Base-by-base conservation (phyloP, 37 sponge, comb jelly and placozoan genomes). In the Cliona cf. orientalis region DNA sequence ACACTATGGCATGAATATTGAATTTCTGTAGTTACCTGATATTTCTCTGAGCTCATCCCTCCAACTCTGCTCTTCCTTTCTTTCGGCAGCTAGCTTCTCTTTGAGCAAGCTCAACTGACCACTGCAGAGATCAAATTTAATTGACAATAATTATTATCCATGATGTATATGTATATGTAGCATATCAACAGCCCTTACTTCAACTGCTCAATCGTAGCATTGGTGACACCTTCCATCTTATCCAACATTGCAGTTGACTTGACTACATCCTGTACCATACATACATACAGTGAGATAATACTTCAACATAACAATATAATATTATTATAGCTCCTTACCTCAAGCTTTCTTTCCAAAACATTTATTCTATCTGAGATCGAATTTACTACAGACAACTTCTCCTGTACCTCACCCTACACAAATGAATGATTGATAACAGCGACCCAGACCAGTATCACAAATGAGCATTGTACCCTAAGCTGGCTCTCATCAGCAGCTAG, bases 1-100 rank as follows among this genome's bases (percentile, higher is more conserved):
- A 62, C n/a, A 39, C 22, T 67, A 6, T 37, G 14, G 36, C 38
- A 37, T 25, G 12, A 62, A 62, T 62, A 62, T 62, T 6, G 28
- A 25, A 62, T 62, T 25, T 7, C 6, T 61, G 28, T 61, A 42
- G 11, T 3, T 71, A 72, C 84, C 75, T 40, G 81, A 42, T 58
- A 88, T 81, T 69, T 88, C 77, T 68, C 41, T 63, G 42, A 65
- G 42, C 53, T 88, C 88, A 26, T 39, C 66, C 68, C 23, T 74
- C 77, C 76, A 81, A 21, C 76, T 69, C 60, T 74, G 44, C 36
- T 88, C 88, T 2, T 69, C 43, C 29, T 75, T 25, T 41, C 45
- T 21, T 40, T 74, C 88, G 28, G 9, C 53, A 23, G 56, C 67
- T 28, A 88, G 31, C 58, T 42, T 81, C 62, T 81, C 76, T 31